phyloP scores from a whole-genome alignment of 2,888 invertebrate species.

The Prosapia bicincta region DNA sequence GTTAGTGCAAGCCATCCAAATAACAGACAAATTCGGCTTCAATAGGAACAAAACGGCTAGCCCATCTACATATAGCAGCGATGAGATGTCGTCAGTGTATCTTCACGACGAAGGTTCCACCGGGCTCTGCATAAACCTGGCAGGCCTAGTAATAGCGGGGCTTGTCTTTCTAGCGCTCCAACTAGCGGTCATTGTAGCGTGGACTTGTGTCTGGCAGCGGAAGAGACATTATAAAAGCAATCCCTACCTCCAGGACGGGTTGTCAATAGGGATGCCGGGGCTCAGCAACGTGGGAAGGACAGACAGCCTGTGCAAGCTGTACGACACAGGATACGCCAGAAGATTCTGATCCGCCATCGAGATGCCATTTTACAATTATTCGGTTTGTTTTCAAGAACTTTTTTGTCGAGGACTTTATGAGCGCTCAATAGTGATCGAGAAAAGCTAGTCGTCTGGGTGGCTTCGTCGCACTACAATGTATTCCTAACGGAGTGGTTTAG shows the following conservation, averaged over 20 bases:
- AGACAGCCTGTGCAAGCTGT: slow-evolving; percentile 81
- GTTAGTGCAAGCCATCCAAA: slow-evolving; percentile 86
- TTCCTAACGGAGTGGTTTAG: neutral
- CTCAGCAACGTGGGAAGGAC: slow-evolving; percentile 52
- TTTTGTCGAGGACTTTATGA: neutral
- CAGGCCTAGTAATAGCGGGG: slow-evolving; percentile 79
- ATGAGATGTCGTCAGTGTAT: slow-evolving; percentile 37
- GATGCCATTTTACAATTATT: slow-evolving; percentile 14
- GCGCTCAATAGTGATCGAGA: slow-evolving; percentile 1
- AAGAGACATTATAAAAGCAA: slow-evolving; percentile 42
- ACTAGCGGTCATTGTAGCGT: slow-evolving; percentile 80
- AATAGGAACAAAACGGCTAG: slow-evolving; percentile 51
- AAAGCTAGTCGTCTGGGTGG: too few relatives aligned
- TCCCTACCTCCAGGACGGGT: slow-evolving; percentile 60
- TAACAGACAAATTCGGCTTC: slow-evolving; percentile 89
- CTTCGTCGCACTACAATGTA: neutral
- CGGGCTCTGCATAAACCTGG: slow-evolving; percentile 65
- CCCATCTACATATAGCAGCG: slow-evolving; percentile 35
- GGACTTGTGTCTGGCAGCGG: slow-evolving; percentile 86
- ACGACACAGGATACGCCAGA: slow-evolving; percentile 80
- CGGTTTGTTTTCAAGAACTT: too few relatives aligned
- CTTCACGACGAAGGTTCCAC: slow-evolving; percentile 31
- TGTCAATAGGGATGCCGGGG: slow-evolving; percentile 61
- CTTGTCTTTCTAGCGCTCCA: slow-evolving; percentile 83
- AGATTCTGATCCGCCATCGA: slow-evolving; percentile 42